These are phyloP conservation scores for Hippoglossus stenolepis DNA, from an alignment of 2,113 vertebrate species.

Conservation along the genomic window DNA sequence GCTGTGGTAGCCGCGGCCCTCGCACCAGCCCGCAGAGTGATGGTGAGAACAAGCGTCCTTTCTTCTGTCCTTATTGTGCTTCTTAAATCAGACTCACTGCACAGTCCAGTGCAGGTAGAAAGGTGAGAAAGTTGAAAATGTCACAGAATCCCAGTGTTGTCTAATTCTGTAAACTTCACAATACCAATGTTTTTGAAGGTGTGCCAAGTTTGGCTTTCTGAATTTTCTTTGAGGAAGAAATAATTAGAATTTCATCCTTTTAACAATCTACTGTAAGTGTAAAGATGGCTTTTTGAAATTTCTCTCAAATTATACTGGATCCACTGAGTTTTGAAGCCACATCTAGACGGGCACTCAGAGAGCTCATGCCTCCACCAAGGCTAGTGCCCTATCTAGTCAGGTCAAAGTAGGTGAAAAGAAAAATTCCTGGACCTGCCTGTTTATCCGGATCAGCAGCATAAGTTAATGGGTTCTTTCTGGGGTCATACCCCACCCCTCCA, in stretches of 20 bases:
- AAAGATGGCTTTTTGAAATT: neutral
- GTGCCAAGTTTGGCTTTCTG: neutral
- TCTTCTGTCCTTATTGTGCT: neutral
- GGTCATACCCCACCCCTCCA: neutral
- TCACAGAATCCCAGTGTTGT: neutral
- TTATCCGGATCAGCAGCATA: no score
- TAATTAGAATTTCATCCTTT: no score
- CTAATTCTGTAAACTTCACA: neutral
- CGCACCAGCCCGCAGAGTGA: conserved; percentile 40
- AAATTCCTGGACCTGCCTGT: no score
- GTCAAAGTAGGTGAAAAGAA: no score
- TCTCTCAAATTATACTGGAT: neutral
- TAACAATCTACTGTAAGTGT: neutral
- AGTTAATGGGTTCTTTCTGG: neutral
- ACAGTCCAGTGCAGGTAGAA: neutral
- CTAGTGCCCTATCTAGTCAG: no score
- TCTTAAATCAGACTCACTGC: neutral
- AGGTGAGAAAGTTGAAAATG: neutral
- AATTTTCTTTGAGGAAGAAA: no score
- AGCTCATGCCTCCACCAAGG: no score
- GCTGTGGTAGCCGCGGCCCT: conserved; percentile 46
- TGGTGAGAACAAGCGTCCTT: conserved; percentile 57
- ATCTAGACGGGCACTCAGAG: neutral
- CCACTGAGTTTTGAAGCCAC: neutral
- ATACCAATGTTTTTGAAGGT: neutral